Base-by-base conservation (phyloP, 2,113 vertebrate genomes). In the Triplophysa rosa region DNA sequence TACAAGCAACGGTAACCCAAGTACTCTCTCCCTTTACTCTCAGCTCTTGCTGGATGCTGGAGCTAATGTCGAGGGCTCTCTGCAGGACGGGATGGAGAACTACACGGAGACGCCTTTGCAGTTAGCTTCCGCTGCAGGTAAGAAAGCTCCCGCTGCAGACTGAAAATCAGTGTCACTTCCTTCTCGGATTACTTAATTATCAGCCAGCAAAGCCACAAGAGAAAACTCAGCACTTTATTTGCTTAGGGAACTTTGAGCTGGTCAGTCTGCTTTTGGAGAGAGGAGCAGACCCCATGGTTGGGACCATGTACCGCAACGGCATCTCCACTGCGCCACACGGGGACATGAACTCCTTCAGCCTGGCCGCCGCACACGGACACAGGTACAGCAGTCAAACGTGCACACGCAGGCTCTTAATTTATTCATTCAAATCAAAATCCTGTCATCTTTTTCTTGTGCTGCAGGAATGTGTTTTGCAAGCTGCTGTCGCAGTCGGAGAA, bases 341-440 rank as follows among this genome's bases (percentile, higher is more conserved):
- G 67, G 96, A 99, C 90, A 98, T 99, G 98, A 99, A 97, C 90
- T 97, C 98, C 80, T 99, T 95, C 93, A 99, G 98, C 92, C 95
- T 99, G 92, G 98, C 97, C 8, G 98, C 98, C 77, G 96, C 98
- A 74, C 98, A 99, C 45, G 98, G 98, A 88, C 98, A 99, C 95
- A 97, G 98, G 97, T 99, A 94, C 76, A 40, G 21, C 12, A 42
- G 17, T 42, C 49, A 67, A 24, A 72, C 29, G 37, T 49, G 29
- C 59, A n/a, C 13, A 52, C 45, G 24, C 29, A 64, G 49, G 10
- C 47, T 63, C 45, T 47, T 37, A 29, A 70, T 74, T 77, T 54
- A 42, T 61, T 64, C n/a, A 59, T 56, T 66, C 4, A 64, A 40
- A 76, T 72, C 63, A 73, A 68, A 79, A 42, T 67, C 14, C 16